Percentiles rank a stretch among this genome's conserved stretches.
Evolutionary conservation across 2,113 vertebrate genomes (phyloP).

Genomic region (Eolophus roseicapilla): DNA sequence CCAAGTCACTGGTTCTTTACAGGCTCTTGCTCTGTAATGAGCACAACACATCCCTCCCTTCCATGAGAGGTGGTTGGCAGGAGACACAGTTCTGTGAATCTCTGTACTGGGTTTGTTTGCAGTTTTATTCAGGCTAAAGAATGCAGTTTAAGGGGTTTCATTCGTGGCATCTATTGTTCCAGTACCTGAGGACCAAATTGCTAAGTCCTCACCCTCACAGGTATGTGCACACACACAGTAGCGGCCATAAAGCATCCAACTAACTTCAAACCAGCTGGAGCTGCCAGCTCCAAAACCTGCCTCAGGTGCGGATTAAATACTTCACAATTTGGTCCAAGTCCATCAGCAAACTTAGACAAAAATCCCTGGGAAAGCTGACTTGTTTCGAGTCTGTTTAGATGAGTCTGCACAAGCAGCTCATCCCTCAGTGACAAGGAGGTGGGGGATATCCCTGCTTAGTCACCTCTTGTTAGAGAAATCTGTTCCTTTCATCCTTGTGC

Average conservation of each 20-base stretch:
- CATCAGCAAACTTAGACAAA: not conserved
- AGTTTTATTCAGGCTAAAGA: not conserved
- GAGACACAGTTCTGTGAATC: not conserved
- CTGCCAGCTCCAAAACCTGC: not conserved
- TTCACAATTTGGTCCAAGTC: not conserved
- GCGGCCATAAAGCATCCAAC: fast-evolving
- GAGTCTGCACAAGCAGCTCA: not conserved
- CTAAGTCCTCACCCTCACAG: not conserved
- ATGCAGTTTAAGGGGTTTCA: not conserved
- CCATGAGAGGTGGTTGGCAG: fast-evolving
- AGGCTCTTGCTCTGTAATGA: not conserved
- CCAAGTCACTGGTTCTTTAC: not conserved
- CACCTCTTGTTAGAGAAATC: not conserved
- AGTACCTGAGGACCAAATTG: not conserved
- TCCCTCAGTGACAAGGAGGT: not conserved
- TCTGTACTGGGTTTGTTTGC: not conserved
- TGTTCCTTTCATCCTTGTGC: not conserved
- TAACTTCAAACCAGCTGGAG: not conserved
- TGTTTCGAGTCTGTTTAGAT: not conserved
- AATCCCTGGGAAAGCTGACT: not conserved
- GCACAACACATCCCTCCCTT: not conserved
- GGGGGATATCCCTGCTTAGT: not conserved
- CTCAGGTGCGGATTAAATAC: not conserved
- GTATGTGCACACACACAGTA: fast-evolving
- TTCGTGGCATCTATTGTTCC: not conserved